A percentile compares a stretch with the other conserved stretches of the same genome.
These are phyloP conservation scores for Thalpophila matura DNA, from an alignment of 2,888 invertebrate genomes.

Conservation along the genomic window DNA sequence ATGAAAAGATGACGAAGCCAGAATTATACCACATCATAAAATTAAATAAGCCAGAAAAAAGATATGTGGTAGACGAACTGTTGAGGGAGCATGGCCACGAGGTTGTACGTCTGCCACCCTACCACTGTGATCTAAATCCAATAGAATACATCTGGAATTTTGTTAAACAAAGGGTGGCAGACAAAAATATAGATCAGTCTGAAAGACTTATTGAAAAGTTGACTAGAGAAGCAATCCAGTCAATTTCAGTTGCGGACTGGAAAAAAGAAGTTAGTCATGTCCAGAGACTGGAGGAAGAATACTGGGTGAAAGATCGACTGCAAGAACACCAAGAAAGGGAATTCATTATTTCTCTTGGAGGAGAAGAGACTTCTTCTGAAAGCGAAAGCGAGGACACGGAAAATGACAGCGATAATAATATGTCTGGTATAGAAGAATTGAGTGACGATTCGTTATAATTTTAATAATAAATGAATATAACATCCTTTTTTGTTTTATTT, in stretches of 20 bases:
- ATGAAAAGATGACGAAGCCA: conserved; percentile 3
- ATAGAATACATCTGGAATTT: conserved; percentile 62
- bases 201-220: conserved; percentile 60
- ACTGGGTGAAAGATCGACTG: conserved; percentile 8
- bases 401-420: neutral
- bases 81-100: conserved; percentile 48
- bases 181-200: conserved; percentile 61
- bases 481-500: no score
- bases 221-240: conserved; percentile 2
- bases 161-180: conserved; percentile 63
- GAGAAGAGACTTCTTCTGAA: conserved; percentile 8
- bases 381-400: conserved; percentile 1
- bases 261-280: conserved; percentile 9
- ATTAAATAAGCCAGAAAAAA: conserved; percentile 26
- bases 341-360: conserved; percentile 6
- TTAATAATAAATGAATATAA: no score
- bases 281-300: conserved; percentile 4
- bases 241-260: conserved; percentile 7
- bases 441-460: neutral
- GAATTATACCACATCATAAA: conserved; percentile 15
- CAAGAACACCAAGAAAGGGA: conserved; percentile 4
- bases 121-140: conserved; percentile 51
- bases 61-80: conserved; percentile 36
- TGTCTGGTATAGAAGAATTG: conserved; percentile 6
- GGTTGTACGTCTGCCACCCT: conserved; percentile 54